A percentile compares a stretch with the other conserved stretches of the same genome.
Conservation (phyloP, 2,113 vertebrate species). For the Struthio camelus region DNA sequence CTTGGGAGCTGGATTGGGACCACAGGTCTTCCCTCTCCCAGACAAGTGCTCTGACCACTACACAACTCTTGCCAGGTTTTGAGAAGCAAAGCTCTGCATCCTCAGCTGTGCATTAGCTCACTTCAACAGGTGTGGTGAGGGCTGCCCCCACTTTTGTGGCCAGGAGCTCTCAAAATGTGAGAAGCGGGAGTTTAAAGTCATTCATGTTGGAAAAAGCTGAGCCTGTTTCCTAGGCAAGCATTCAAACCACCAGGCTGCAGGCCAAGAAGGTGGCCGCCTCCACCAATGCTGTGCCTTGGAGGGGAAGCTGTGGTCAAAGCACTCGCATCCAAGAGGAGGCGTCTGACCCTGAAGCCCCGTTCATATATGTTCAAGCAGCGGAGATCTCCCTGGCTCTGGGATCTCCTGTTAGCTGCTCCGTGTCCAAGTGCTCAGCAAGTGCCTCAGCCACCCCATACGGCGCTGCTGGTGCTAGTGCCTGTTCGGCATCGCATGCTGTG, state of each 20-base stretch:
- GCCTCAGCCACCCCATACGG: neutral
- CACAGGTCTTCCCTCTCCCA: neutral
- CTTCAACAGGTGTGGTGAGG: neutral
- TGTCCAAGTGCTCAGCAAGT: neutral
- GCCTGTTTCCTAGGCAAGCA: neutral
- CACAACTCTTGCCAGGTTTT: neutral
- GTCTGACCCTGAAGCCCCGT: neutral
- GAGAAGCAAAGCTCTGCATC: neutral
- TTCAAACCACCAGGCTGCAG: neutral
- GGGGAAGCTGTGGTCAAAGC: neutral
- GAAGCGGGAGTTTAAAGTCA: neutral
- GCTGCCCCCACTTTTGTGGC: neutral
- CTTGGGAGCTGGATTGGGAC: neutral
- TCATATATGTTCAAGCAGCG: neutral
- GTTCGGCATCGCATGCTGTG: accelerated
- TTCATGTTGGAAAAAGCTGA: neutral
- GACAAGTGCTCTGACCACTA: neutral
- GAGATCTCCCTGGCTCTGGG: neutral
- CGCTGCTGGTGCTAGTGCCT: accelerated
- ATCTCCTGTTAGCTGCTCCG: neutral
- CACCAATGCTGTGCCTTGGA: neutral
- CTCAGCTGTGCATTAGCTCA: neutral
- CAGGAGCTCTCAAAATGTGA: neutral
- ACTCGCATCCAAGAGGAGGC: neutral
- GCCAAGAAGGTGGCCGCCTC: neutral